phyloP scores from a whole-genome alignment of 2,888 invertebrate species.

The Caradrina kadenii region DNA sequence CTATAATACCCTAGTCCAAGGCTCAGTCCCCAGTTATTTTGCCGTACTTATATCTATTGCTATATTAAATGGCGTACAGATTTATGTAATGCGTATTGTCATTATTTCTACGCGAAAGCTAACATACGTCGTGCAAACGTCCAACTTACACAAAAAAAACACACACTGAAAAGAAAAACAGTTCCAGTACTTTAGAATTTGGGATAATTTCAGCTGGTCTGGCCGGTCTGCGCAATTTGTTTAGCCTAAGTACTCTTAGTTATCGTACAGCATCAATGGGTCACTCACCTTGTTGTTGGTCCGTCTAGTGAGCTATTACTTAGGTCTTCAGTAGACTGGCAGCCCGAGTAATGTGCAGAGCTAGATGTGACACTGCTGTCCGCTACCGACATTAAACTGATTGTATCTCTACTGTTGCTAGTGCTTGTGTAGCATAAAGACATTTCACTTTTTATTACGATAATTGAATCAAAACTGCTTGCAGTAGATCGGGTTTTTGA shows the following conservation, averaged over 20 bases:
- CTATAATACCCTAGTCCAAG: no score
- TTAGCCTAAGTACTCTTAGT: not conserved
- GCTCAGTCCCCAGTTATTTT: no score
- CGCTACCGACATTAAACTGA: slow-evolving; percentile 67
- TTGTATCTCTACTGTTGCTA: slow-evolving; percentile 51
- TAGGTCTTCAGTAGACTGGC: slow-evolving; percentile 38
- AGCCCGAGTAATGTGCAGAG: slow-evolving; percentile 60
- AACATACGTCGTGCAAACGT: no score
- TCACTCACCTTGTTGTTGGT: slow-evolving; percentile 49
- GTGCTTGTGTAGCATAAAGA: slow-evolving; percentile 64
- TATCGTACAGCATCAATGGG: not conserved
- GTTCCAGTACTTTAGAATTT: no score
- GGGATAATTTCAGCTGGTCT: no score
- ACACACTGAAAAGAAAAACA: no score
- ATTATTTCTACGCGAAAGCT: no score
- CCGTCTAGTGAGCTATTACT: slow-evolving; percentile 26
- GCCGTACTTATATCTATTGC: no score
- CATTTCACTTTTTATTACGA: slow-evolving; percentile 68
- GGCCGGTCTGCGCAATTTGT: no score
- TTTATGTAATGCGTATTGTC: no score
- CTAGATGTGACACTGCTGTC: slow-evolving; percentile 57
- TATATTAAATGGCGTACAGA: no score
- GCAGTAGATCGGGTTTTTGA: slow-evolving; percentile 19
- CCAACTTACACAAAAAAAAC: no score
- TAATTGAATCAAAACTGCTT: slow-evolving; percentile 67